Evolutionary conservation across 2,888 invertebrate species (phyloP).

Genomic region (Himalopsyche kuldschensis): DNA sequence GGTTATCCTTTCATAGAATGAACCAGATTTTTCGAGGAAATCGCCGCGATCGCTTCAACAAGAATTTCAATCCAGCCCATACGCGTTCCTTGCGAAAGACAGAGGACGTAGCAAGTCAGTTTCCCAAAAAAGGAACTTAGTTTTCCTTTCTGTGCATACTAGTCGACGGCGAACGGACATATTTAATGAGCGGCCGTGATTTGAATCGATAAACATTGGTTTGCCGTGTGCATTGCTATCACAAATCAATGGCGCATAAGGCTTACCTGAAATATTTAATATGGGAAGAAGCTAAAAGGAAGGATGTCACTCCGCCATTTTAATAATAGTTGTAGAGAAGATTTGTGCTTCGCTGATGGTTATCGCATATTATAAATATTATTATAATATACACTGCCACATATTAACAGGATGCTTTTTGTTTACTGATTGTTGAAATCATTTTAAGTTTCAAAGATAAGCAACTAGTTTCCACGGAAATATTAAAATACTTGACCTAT

Average conservation of each 20-base stretch:
- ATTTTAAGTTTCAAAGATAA: too few species aligned
- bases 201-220: background rate
- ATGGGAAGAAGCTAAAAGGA: background rate
- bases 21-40: too few species aligned
- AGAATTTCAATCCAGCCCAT: background rate
- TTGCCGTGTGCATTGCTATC: background rate
- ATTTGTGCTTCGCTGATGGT: background rate
- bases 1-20: too few species aligned
- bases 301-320: background rate
- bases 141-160: background rate
- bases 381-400: background rate
- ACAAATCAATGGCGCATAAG: background rate
- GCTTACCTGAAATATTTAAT: background rate
- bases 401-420: background rate
- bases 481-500: too few species aligned
- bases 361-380: background rate
- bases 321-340: background rate
- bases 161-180: background rate
- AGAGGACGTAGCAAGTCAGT: background rate
- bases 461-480: too few species aligned
- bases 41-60: background rate
- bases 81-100: background rate
- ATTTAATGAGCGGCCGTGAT: background rate
- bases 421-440: background rate
- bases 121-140: background rate